These are phyloP conservation scores for Cichladusa arquata DNA, from an alignment of 2,113 vertebrate genomes.

Conservation along the genomic window DNA sequence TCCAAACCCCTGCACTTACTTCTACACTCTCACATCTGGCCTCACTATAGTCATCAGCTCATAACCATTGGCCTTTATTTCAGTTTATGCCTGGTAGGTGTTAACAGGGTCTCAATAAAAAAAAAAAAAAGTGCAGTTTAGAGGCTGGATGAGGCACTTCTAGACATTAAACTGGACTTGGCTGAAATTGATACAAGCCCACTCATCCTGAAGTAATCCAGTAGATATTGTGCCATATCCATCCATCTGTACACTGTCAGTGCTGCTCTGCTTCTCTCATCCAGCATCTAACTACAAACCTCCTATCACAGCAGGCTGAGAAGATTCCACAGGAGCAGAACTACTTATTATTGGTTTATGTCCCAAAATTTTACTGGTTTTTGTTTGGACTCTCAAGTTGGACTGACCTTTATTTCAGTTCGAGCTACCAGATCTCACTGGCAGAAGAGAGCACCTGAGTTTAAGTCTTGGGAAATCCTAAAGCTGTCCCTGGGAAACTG, in stretches of 20 bases:
- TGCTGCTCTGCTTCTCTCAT: not conserved
- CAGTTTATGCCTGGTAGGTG: not conserved
- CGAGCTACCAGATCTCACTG: not conserved
- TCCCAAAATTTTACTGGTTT: not conserved
- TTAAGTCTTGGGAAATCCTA: not conserved
- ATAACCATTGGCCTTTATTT: not conserved
- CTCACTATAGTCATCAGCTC: not conserved
- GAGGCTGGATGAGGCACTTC: not conserved
- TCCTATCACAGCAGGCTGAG: not conserved
- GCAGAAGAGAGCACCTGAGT: not conserved
- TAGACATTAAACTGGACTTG: not conserved
- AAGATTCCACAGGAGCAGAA: not conserved
- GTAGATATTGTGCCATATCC: not conserved
- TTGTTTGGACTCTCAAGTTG: not conserved
- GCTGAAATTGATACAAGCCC: not conserved
- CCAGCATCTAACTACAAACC: not conserved
- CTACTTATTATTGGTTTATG: not conserved
- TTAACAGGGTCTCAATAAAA: not conserved
- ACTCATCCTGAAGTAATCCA: not conserved
- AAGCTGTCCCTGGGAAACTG: not conserved
- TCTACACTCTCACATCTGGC: not conserved
- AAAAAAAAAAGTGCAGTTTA: not conserved
- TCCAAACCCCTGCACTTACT: not conserved
- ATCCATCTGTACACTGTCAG: not conserved
- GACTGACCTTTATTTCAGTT: not conserved